Evolutionary conservation across 2,888 invertebrate genomes (phyloP), one percentile per base, ranked within the genome.

Genomic region (Entomobrya proxima): DNA sequence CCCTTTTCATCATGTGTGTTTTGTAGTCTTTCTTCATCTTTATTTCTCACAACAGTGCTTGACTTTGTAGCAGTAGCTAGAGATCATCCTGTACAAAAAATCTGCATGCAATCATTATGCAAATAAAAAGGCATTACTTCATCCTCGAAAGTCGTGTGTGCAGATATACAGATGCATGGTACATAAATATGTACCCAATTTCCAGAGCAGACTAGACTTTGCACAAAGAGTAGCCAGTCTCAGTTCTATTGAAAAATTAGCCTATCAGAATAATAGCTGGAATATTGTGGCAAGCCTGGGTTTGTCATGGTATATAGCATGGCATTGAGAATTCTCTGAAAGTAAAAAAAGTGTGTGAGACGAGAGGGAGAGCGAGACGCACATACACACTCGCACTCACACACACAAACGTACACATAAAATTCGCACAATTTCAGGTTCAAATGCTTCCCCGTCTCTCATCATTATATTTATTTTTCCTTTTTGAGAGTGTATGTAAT

Each of bases 391-490:
- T 18, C 74, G 32, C 74, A 30, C 50, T 21, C 55, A 24, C 55
- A 55, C 37, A 76, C 55, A 76, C 55, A 55, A n/a, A 55, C 35
- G 35, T 18, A 18, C 32, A 74, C 69, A 50, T 37, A 76, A 7
- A 76, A 55, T 76, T 76, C 75, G 75, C 75, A 76, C 55, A 76
- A 55, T 76, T 76, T 55, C 55, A 55, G 15, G 37, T 55, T 55
- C 72, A 47, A 6, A 30, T 44, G 69, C 44, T 69, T 44, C 30
- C 18, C n/a, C 6, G 44, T 27, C 21, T 15, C 72, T 74, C 72
- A 15, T 74, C 50, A 74, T 50, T 50, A 32, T 50, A 74, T 32
- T 24, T 11, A 24, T 32, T 50, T 50, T 74, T 35, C 27, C 47
- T 15, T 74, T 47, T 74, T 1, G 40, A 40, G 15, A 44, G 13